Evolutionary conservation across 1,140 invertebrate species (phyloP).

Genomic region (Drosophila ironensis): DNA sequence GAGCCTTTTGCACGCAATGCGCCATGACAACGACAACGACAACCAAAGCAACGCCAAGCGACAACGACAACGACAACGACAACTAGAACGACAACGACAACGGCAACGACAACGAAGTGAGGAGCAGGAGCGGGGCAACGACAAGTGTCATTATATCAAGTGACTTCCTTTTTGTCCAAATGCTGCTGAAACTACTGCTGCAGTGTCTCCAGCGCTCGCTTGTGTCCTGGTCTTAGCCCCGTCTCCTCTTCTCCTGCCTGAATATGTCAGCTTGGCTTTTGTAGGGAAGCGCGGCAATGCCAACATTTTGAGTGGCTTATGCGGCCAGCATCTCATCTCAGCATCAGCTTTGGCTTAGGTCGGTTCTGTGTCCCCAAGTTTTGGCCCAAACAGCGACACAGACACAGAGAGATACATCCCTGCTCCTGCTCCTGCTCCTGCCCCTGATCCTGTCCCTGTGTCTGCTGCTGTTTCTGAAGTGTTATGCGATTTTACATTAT

Average conservation of each 20-base stretch:
- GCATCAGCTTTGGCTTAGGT: too few relatives aligned
- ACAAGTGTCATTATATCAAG: conserved; percentile 78
- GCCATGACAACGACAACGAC: conserved; percentile 24
- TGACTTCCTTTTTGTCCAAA: conserved; percentile 67
- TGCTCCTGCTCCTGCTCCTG: too few relatives aligned
- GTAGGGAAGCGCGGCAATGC: conserved; percentile 45
- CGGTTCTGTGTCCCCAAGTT: conserved; percentile 7
- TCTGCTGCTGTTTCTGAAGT: conserved; percentile 58
- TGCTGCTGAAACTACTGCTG: conserved; percentile 24
- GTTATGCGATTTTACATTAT: conserved; percentile 77
- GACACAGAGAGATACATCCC: too few relatives aligned
- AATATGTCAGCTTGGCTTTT: conserved; percentile 42
- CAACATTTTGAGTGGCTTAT: conserved; percentile 72
- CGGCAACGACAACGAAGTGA: neutral
- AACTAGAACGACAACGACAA: conserved; percentile 1
- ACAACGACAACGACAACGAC: neutral
- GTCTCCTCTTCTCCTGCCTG: neutral
- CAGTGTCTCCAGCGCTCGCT: conserved; percentile 18
- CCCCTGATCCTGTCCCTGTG: neutral
- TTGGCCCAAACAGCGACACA: too few relatives aligned
- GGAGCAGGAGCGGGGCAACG: conserved; percentile 34
- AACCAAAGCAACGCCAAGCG: neutral
- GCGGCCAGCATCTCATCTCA: conserved; percentile 20
- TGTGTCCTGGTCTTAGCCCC: too few relatives aligned
- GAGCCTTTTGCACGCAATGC: conserved; percentile 44